These are phyloP conservation scores for Spinibarbus caldwelli DNA, from an alignment of 2,797 vertebrate genomes.

Conservation along the genomic window DNA sequence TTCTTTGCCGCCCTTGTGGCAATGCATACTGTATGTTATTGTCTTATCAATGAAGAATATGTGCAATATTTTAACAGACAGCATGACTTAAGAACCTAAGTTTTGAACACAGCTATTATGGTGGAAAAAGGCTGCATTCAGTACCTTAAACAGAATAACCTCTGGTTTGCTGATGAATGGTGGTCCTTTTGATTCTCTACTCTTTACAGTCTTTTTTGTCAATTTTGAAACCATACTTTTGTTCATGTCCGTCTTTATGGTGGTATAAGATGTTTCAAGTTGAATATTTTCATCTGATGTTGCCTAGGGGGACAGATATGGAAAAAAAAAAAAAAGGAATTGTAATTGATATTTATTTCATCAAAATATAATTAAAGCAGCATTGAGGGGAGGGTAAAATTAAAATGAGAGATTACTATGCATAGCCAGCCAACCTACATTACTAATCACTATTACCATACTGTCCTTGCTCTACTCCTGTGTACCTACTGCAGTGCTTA, in stretches of 20 bases:
- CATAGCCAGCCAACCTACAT: no score
- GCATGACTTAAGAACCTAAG: neutral
- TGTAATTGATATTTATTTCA: neutral
- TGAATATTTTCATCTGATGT: slow-evolving; percentile 48
- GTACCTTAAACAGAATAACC: slow-evolving; percentile 88
- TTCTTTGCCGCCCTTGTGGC: neutral
- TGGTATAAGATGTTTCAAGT: neutral
- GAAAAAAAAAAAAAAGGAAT: neutral
- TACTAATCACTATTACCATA: neutral
- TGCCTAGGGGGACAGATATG: neutral
- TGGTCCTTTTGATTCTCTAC: slow-evolving; percentile 72
- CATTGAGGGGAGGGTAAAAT: neutral
- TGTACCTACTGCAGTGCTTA: no score
- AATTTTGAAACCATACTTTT: slow-evolving; percentile 42
- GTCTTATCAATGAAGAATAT: neutral
- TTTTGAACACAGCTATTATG: neutral
- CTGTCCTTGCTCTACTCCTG: neutral
- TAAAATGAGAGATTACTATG: neutral
- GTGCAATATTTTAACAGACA: neutral
- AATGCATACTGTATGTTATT: neutral
- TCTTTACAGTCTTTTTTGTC: slow-evolving; percentile 71
- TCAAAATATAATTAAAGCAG: neutral
- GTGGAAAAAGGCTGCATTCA: neutral
- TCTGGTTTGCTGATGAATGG: slow-evolving; percentile 89
- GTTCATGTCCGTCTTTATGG: slow-evolving; percentile 44